phyloP scores from a whole-genome alignment of 1,140 invertebrate genomes.

The Bombus polaris region DNA sequence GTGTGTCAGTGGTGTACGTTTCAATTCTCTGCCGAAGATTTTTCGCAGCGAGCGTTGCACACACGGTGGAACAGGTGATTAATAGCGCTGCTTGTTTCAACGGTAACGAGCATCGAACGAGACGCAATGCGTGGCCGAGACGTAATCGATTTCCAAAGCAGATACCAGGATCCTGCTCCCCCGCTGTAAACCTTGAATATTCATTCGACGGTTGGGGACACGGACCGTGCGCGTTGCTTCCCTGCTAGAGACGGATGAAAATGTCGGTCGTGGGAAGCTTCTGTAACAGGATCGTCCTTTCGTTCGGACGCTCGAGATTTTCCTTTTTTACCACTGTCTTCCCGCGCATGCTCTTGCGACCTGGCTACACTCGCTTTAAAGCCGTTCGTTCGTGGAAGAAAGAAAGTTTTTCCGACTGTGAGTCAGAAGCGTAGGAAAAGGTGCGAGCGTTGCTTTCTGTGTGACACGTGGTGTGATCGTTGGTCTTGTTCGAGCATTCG shows the following conservation, averaged over 20 bases:
- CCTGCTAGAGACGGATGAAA: not conserved
- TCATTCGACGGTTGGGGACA: conserved; percentile 34
- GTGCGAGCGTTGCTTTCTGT: no score
- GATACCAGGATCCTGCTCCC: conserved; percentile 45
- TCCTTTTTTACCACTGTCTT: not conserved
- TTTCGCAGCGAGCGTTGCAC: conserved; percentile 52
- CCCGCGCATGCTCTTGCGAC: no score
- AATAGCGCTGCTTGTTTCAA: conserved; percentile 54
- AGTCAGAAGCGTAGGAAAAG: no score
- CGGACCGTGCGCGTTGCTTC: not conserved
- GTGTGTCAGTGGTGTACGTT: conserved; percentile 62
- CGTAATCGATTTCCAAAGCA: conserved; percentile 62
- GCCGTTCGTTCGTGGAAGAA: not conserved
- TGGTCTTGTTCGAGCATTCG: no score
- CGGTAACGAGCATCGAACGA: conserved; percentile 60
- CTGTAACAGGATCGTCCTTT: conserved; percentile 8
- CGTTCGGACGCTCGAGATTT: not conserved
- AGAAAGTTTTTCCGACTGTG: not conserved
- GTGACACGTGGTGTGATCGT: no score
- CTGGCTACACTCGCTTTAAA: not conserved
- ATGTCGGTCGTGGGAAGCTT: conserved; percentile 46
- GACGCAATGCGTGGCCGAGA: conserved; percentile 54
- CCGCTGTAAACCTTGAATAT: conserved; percentile 57
- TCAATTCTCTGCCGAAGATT: conserved; percentile 55
- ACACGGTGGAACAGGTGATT: conserved; percentile 53